Conservation (phyloP, 2,888 invertebrate species). For the Stictocephala bisonia region DNA sequence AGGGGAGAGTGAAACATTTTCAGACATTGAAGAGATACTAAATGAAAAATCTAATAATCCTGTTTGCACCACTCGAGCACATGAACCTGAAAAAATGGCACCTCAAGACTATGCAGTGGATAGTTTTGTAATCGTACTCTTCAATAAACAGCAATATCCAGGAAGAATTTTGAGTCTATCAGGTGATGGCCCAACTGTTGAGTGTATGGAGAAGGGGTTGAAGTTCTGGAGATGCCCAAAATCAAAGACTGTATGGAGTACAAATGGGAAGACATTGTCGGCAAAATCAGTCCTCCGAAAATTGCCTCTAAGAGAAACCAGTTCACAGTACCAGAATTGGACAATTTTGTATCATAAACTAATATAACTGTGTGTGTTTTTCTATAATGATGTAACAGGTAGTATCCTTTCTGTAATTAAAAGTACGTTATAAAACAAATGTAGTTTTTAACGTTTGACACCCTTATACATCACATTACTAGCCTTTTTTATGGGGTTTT, state of each 20-base stretch:
- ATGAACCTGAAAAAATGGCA: too few species aligned
- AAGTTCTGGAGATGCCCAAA: constrained; percentile 49
- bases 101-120: too few species aligned
- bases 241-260: constrained; percentile 38
- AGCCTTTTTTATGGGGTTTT: too few species aligned
- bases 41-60: too few species aligned
- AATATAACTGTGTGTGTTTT: too few species aligned
- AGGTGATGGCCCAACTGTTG: constrained; percentile 38
- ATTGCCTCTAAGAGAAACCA: constrained; percentile 44
- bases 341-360: constrained; percentile 1
- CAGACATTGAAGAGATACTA: constrained; percentile 45
- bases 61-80: background rate
- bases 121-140: constrained; percentile 39
- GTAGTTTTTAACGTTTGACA: too few species aligned
- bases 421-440: too few species aligned
- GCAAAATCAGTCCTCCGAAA: constrained; percentile 44
- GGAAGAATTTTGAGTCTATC: constrained; percentile 38
- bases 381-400: too few species aligned
- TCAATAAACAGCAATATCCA: constrained; percentile 45
- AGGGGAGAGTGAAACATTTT: constrained; percentile 47
- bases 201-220: constrained; percentile 43
- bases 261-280: constrained; percentile 45
- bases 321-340: constrained; percentile 44
- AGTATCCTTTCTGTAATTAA: too few species aligned
- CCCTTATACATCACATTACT: too few species aligned